A percentile compares a stretch with the other conserved stretches of the same genome.
Conservation (phyloP, 2,888 invertebrate species). For the Spilarctia lutea region DNA sequence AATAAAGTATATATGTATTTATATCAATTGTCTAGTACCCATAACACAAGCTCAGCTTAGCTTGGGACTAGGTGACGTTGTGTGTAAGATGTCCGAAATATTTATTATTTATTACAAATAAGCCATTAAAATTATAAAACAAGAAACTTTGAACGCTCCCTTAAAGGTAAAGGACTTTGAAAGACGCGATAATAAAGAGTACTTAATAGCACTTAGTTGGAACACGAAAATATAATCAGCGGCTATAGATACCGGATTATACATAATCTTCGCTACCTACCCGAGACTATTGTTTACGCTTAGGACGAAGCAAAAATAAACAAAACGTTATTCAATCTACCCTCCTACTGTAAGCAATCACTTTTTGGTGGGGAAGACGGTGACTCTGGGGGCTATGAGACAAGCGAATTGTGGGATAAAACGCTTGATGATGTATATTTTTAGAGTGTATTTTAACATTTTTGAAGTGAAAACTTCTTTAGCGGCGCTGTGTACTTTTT, state of each 20-base stretch:
- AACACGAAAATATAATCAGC: conserved; percentile 47
- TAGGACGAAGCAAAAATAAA: conserved; percentile 75
- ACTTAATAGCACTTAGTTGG: conserved; percentile 29
- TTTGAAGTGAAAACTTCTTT: no score
- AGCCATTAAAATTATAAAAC: background rate
- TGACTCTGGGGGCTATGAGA: conserved; percentile 54
- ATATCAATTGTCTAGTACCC: no score
- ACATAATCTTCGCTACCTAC: conserved; percentile 54
- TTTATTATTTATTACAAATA: background rate
- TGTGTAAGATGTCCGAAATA: no score
- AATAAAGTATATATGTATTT: no score
- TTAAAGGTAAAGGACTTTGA: background rate
- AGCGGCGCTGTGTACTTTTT: no score
- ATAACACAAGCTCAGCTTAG: no score
- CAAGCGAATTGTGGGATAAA: conserved; percentile 21
- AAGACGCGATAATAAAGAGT: background rate
- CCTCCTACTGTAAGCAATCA: conserved; percentile 79
- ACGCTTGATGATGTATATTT: background rate
- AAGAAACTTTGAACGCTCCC: background rate
- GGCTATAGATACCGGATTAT: conserved; percentile 41
- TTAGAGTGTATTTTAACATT: background rate
- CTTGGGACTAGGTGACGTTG: no score
- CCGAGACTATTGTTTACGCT: conserved; percentile 63
- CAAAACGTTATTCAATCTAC: conserved; percentile 83
- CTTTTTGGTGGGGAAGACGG: conserved; percentile 66